Evolutionary conservation across 2,888 invertebrate species (phyloP).

Genomic region (Cyaniris semiargus): DNA sequence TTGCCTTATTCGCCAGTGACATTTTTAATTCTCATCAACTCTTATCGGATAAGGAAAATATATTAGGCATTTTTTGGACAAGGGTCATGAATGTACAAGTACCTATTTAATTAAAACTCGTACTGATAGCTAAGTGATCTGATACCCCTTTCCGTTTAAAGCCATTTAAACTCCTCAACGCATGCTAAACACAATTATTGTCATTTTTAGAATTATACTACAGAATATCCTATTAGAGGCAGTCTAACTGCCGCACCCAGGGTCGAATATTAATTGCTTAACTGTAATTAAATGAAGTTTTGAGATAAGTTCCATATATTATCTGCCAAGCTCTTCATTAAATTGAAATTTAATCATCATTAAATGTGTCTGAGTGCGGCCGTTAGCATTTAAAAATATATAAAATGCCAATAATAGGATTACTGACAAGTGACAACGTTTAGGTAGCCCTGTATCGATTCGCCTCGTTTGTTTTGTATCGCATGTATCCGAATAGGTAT

Average conservation of each 20-base stretch:
- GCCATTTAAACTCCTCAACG: not conserved
- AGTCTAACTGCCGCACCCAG: too few species aligned
- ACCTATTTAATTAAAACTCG: not conserved
- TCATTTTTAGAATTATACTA: too few species aligned
- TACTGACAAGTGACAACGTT: not conserved
- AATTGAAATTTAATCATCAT: too few species aligned
- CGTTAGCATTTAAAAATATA: too few species aligned
- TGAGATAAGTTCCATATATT: too few species aligned
- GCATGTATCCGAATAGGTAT: not conserved
- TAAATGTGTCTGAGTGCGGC: too few species aligned
- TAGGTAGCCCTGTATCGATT: not conserved
- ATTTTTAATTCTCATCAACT: not conserved
- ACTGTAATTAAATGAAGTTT: too few species aligned
- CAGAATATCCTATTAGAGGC: too few species aligned
- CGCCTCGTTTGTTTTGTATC: not conserved
- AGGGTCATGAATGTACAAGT: not conserved
- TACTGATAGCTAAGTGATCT: not conserved
- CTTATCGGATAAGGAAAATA: not conserved
- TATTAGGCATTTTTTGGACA: not conserved
- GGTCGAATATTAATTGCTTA: too few species aligned
- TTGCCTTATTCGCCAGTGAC: not conserved
- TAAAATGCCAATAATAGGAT: too few species aligned
- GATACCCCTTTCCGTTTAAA: not conserved
- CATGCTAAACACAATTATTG: too few species aligned
- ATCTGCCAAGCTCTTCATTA: too few species aligned